Percentiles rank a stretch among this genome's conserved stretches.
Evolutionary conservation across 1,140 invertebrate genomes (phyloP).

Genomic region (Zeugodacus cucurbitae): DNA sequence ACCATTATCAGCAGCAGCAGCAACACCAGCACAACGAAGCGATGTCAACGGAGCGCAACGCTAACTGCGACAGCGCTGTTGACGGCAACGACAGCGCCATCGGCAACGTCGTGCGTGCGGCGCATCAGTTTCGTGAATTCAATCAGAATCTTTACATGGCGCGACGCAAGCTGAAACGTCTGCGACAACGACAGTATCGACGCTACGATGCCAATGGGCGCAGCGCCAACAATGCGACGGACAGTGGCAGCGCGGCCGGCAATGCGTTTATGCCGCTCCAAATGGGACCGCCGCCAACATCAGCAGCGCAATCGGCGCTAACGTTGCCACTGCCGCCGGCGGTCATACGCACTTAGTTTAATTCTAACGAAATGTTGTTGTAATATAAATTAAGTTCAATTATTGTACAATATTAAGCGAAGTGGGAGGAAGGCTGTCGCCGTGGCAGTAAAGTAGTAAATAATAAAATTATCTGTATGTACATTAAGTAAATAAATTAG

Average conservation of each 20-base stretch:
- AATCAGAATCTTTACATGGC: conserved; percentile 59
- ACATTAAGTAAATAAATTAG: conserved; percentile 32
- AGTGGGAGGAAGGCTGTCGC: neutral
- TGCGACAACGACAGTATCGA: conserved; percentile 50
- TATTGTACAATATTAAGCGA: neutral
- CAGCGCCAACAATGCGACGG: neutral
- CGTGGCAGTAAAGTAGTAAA: neutral
- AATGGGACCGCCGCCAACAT: conserved; percentile 41
- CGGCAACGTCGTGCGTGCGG: neutral
- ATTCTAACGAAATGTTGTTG: neutral
- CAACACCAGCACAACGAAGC: conserved; percentile 4
- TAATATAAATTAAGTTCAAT: conserved; percentile 19
- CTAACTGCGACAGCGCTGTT: neutral
- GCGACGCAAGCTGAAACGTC: conserved; percentile 58
- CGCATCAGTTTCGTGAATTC: conserved; percentile 54
- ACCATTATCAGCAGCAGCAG: neutral
- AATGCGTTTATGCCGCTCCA: conserved; percentile 39
- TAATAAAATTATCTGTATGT: neutral
- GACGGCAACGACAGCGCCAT: neutral
- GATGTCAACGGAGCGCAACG: conserved; percentile 33
- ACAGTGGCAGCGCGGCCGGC: neutral
- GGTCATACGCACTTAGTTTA: conserved; percentile 49
- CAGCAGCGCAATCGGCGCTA: neutral
- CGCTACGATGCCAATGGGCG: neutral
- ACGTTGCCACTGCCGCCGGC: conserved; percentile 45